phyloP scores from a whole-genome alignment of 2,113 vertebrate genomes.

The Oreochromis tanganicae region DNA sequence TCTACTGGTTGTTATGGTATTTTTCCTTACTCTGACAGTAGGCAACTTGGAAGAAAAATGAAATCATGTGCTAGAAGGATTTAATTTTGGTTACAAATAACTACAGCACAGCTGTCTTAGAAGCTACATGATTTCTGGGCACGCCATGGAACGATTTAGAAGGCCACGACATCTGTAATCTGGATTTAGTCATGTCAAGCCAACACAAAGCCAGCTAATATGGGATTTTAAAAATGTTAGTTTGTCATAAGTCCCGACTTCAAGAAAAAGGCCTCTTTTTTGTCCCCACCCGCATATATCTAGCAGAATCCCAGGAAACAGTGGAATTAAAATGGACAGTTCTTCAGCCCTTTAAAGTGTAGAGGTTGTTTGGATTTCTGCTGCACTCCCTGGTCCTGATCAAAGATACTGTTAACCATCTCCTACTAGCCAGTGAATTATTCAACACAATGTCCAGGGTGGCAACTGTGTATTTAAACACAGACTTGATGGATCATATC shows the following conservation, averaged over 20 bases:
- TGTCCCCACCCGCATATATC: background rate
- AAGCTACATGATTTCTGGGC: background rate
- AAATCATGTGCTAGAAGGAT: background rate
- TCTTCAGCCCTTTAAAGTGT: background rate
- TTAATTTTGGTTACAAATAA: conserved; percentile 2
- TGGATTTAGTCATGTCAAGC: conserved; percentile 35
- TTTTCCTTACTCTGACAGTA: background rate
- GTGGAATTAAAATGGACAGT: background rate
- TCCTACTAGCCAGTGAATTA: conserved; percentile 10
- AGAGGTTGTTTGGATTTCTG: background rate
- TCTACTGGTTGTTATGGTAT: background rate
- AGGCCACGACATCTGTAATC: conserved; percentile 23
- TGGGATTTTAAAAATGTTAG: background rate
- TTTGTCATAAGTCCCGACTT: background rate
- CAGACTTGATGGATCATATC: background rate
- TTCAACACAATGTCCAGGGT: conserved; percentile 15
- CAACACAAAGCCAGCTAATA: conserved; percentile 17
- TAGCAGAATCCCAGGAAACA: background rate
- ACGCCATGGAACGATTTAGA: background rate
- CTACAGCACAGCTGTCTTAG: background rate
- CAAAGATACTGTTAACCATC: conserved; percentile 14
- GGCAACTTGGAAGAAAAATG: background rate
- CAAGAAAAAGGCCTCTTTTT: background rate
- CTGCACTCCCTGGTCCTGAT: background rate
- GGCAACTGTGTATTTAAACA: background rate